Conservation (phyloP, 2,888 invertebrate species). For the Plebejus anna region DNA sequence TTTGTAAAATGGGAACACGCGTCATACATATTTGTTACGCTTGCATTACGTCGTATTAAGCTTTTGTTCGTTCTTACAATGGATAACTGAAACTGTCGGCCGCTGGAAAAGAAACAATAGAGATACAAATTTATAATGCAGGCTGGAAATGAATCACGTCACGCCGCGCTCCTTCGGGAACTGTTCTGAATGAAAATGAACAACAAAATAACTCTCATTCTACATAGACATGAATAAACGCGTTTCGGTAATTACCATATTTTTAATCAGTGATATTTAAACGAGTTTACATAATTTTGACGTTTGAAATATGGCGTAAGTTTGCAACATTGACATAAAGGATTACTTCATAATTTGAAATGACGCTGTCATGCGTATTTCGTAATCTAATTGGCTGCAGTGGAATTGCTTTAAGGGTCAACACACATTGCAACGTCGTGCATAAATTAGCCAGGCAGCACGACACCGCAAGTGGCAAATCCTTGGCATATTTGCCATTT, state of each 20-base stretch:
- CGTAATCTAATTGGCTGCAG: neutral
- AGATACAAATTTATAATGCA: constrained; percentile 75
- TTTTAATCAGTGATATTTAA: constrained; percentile 23
- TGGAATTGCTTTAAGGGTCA: neutral
- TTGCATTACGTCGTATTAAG: constrained; percentile 43
- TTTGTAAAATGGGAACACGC: constrained; percentile 20
- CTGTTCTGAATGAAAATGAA: constrained; percentile 67
- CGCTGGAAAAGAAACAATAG: constrained; percentile 69
- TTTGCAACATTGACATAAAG: no score
- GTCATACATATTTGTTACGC: constrained; percentile 28
- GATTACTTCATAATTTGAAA: no score
- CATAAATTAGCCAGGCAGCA: no score
- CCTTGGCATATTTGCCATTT: no score
- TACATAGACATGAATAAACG: constrained; percentile 43
- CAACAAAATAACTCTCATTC: constrained; percentile 51
- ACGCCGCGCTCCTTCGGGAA: constrained; percentile 57
- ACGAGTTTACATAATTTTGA: constrained; percentile 14
- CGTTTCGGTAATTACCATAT: constrained; percentile 32
- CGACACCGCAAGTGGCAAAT: no score
- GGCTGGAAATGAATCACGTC: constrained; percentile 73
- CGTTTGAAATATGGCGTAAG: neutral
- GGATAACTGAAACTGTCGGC: constrained; percentile 63
- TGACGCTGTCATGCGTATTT: neutral
- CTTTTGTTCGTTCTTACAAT: constrained; percentile 68
- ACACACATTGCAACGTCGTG: no score